These are phyloP conservation scores for Pseudococcus viburni DNA, from an alignment of 2,888 invertebrate genomes.

Conservation along the genomic window DNA sequence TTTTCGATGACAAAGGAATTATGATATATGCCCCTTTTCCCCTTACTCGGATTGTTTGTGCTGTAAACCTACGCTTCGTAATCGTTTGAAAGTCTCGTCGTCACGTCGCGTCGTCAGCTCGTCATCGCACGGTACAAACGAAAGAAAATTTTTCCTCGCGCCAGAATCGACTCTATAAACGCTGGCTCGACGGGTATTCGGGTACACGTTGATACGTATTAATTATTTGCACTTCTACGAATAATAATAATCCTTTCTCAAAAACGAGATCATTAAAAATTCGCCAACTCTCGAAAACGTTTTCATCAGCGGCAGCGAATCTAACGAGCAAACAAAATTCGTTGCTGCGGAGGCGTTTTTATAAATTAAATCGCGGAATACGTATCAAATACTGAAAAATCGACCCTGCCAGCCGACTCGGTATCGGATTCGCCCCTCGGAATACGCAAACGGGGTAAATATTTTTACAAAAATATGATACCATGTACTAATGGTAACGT, in stretches of 20 bases:
- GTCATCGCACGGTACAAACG: not conserved
- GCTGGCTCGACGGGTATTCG: not conserved
- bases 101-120: not conserved
- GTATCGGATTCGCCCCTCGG: too few relatives aligned
- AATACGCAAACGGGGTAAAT: not conserved
- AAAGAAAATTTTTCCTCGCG: not conserved
- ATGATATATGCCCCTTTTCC: not conserved
- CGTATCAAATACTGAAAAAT: not conserved
- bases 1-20: not conserved
- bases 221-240: not conserved
- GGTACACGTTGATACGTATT: not conserved
- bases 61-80: not conserved
- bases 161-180: not conserved
- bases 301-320: not conserved
- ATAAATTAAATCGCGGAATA: not conserved
- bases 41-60: not conserved
- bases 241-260: not conserved
- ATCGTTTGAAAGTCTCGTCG: not conserved
- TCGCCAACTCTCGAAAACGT: not conserved
- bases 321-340: constrained; percentile 14
- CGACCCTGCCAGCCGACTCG: too few relatives aligned
- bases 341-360: not conserved
- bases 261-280: constrained; percentile 5
- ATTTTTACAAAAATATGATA: not conserved
- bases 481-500: not conserved